Conservation (phyloP, 35 echinoderm and acorn worm species). For the Heliocidaris tuberculata region DNA sequence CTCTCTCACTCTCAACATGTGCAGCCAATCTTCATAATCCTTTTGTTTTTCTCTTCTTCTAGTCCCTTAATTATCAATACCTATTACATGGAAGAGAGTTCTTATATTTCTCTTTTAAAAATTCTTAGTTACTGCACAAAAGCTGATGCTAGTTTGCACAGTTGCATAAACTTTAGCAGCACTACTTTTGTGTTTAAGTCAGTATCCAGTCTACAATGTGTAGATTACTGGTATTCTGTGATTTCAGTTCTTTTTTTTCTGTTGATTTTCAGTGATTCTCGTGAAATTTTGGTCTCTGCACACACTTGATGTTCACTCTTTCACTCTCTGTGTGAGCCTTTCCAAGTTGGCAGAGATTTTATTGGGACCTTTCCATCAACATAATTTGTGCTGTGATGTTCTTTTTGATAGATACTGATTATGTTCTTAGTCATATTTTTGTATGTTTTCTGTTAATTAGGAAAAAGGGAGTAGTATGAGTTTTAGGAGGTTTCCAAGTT, state of each 20-base stretch:
- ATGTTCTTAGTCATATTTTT: neutral
- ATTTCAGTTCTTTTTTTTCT: neutral
- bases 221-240: neutral
- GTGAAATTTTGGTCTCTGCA: neutral
- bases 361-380: neutral
- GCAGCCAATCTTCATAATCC: neutral
- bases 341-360: neutral
- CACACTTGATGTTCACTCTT: neutral
- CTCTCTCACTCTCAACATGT: neutral
- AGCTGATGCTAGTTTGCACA: neutral
- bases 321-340: neutral
- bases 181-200: neutral
- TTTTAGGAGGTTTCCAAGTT: neutral
- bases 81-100: neutral
- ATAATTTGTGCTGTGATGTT: neutral
- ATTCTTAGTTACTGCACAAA: neutral
- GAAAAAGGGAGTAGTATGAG: neutral
- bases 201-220: neutral
- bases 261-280: neutral
- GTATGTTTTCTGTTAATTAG: neutral
- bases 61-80: neutral
- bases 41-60: neutral
- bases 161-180: neutral
- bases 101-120: neutral
- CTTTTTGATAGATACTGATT: neutral